phyloP scores from a whole-genome alignment of 2,113 vertebrate species.

The Ptilonorhynchus violaceus region DNA sequence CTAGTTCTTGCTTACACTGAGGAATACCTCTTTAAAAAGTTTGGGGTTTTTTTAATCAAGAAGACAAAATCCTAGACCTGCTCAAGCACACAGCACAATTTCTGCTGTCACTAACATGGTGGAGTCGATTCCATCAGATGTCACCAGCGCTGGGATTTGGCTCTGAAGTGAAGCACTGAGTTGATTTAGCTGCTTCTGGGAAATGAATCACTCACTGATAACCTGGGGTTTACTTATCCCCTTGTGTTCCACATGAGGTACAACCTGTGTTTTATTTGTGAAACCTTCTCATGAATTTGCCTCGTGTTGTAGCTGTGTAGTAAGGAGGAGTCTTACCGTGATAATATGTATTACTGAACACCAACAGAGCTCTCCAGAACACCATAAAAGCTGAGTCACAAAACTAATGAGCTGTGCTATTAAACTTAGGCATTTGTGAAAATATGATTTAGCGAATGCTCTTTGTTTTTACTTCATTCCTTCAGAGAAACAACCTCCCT shows the following conservation, averaged over 20 bases:
- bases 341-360: neutral
- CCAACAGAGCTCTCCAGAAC: neutral
- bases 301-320: neutral
- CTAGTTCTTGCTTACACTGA: neutral
- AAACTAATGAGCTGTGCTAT: neutral
- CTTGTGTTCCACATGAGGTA: neutral
- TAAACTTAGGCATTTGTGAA: slow-evolving; percentile 9
- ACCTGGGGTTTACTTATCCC: neutral
- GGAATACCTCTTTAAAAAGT: neutral
- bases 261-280: neutral
- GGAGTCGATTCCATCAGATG: neutral
- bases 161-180: neutral
- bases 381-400: neutral
- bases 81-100: neutral
- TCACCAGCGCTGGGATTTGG: neutral
- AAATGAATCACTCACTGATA: neutral
- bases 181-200: neutral
- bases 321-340: neutral
- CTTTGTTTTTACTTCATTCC: neutral
- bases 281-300: neutral
- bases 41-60: neutral
- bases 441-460: neutral
- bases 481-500: neutral
- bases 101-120: neutral
- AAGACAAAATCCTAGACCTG: neutral